phyloP scores from a whole-genome alignment of 2,888 invertebrate genomes.

The Panzeria rudis region DNA sequence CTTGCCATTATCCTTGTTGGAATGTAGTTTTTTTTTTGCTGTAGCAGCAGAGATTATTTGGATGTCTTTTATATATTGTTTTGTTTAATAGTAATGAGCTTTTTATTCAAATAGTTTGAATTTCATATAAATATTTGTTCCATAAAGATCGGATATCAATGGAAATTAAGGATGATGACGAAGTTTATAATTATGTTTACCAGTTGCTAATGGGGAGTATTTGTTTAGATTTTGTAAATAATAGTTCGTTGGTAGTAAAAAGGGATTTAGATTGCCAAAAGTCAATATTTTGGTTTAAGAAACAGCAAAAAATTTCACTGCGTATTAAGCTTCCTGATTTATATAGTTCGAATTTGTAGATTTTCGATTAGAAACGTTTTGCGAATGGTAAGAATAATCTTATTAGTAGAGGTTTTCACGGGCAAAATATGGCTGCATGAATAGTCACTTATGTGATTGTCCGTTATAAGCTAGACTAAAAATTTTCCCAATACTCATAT shows the following conservation, averaged over 20 bases:
- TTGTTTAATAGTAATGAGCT: constrained; percentile 63
- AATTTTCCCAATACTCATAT: too few relatives aligned
- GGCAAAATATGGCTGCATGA: too few relatives aligned
- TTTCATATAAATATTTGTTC: constrained; percentile 60
- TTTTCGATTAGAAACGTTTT: too few relatives aligned
- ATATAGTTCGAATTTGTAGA: too few relatives aligned
- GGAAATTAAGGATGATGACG: constrained; percentile 5
- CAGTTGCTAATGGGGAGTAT: background rate
- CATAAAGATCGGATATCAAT: constrained; percentile 47
- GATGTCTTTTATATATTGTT: constrained; percentile 61
- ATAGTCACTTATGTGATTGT: too few relatives aligned
- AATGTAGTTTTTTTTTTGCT: constrained; percentile 26
- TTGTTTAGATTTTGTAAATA: background rate
- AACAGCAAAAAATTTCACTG: background rate
- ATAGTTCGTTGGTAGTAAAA: background rate
- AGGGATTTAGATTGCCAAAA: background rate
- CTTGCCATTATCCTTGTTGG: constrained; percentile 36
- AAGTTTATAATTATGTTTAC: background rate
- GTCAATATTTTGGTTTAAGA: background rate
- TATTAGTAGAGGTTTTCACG: too few relatives aligned
- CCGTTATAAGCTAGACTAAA: too few relatives aligned
- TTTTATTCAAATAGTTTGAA: constrained; percentile 64
- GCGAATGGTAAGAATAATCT: too few relatives aligned
- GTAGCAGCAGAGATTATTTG: constrained; percentile 27
- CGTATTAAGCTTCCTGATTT: too few relatives aligned